A percentile compares a stretch with the other conserved stretches of the same genome.
Conservation (phyloP, 2,797 vertebrate genomes). For the Molothrus ater region DNA sequence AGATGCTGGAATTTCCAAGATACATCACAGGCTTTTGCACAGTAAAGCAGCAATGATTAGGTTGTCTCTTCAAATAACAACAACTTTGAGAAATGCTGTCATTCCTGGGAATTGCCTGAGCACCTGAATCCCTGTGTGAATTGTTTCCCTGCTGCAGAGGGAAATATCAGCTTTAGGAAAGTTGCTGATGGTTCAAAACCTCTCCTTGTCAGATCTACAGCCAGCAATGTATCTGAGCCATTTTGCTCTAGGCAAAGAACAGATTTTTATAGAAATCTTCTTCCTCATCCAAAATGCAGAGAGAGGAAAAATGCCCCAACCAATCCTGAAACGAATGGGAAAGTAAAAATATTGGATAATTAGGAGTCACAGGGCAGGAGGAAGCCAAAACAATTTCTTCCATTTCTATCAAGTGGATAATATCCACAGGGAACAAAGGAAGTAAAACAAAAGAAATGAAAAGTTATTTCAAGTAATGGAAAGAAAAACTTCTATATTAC, state of each 20-base stretch:
- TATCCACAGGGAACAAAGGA: background rate
- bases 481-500: background rate
- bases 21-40: background rate
- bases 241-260: slow-evolving; percentile 34
- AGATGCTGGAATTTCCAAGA: background rate
- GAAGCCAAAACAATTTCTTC: slow-evolving; percentile 40
- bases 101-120: background rate
- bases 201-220: slow-evolving; percentile 52
- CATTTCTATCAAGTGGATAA: slow-evolving; percentile 20
- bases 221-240: slow-evolving; percentile 7
- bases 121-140: background rate
- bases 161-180: slow-evolving; percentile 28
- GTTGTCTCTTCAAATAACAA: background rate
- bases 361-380: slow-evolving; percentile 17
- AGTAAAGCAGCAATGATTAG: background rate
- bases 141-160: background rate
- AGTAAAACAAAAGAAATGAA: slow-evolving; percentile 21
- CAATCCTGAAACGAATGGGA: background rate
- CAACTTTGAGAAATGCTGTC: background rate
- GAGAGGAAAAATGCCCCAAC: background rate
- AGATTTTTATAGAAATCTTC: slow-evolving; percentile 56
- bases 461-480: background rate
- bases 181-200: slow-evolving; percentile 52
- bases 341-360: slow-evolving; percentile 49
- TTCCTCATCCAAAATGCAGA: slow-evolving; percentile 24